Evolutionary conservation across 2,797 vertebrate genomes (phyloP).

Genomic region (Apogon hyalosoma): DNA sequence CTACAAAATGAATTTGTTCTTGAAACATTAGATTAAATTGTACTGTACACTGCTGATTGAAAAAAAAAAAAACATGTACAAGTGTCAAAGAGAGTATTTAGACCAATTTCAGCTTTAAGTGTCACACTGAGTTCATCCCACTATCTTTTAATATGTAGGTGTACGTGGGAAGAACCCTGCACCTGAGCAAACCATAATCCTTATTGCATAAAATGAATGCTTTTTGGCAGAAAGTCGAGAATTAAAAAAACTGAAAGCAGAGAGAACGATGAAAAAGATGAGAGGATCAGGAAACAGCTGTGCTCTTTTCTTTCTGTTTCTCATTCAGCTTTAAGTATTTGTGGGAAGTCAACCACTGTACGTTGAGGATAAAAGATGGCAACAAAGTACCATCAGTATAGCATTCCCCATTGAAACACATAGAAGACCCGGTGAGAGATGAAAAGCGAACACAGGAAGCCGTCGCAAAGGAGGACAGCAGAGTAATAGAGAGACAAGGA

Average conservation of each 20-base stretch:
- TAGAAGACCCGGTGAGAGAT: slow-evolving; percentile 56
- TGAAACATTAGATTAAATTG: not conserved
- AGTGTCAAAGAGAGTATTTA: slow-evolving; percentile 13
- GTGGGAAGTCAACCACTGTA: not conserved
- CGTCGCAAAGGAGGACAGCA: slow-evolving; percentile 55
- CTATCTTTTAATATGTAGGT: slow-evolving; percentile 8
- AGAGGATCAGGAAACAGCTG: slow-evolving; percentile 26
- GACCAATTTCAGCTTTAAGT: slow-evolving; percentile 12
- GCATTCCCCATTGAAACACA: slow-evolving; percentile 26
- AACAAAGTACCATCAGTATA: slow-evolving; percentile 26
- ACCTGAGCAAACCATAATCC: slow-evolving; percentile 26
- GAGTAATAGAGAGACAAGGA: slow-evolving; percentile 48
- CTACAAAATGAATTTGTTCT: not conserved
- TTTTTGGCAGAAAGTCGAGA: slow-evolving; percentile 10
- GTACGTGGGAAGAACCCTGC: slow-evolving; percentile 3
- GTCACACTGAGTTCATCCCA: slow-evolving; percentile 20
- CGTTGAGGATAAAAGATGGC: slow-evolving; percentile 20
- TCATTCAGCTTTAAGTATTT: slow-evolving; percentile 10
- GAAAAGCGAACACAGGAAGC: slow-evolving; percentile 46
- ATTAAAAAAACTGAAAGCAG: slow-evolving; percentile 26
- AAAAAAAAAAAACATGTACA: not conserved
- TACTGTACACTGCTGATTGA: not conserved
- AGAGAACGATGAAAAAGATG: slow-evolving; percentile 26
- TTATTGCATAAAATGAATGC: slow-evolving; percentile 42
- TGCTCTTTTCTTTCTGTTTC: not conserved